Percentiles rank a stretch among this genome's conserved stretches.
Conservation (phyloP, 2,888 invertebrate species). For the Augochlorella aurata region DNA sequence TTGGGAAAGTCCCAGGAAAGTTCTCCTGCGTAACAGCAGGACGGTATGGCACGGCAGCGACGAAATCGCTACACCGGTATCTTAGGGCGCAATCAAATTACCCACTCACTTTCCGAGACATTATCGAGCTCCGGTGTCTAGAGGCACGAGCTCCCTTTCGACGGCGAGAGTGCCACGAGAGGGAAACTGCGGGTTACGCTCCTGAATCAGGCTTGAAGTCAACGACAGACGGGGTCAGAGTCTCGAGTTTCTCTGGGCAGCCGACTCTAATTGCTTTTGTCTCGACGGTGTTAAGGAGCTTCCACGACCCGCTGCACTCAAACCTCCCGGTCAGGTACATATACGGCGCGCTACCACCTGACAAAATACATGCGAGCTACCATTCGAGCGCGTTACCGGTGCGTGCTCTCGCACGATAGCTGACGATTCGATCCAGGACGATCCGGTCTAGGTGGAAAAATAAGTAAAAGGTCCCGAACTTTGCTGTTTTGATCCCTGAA, state of each 20-base stretch:
- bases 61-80: conserved; percentile 65
- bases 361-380: conserved; percentile 15
- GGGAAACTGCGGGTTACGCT: conserved; percentile 30
- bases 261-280: conserved; percentile 59
- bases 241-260: conserved; percentile 39
- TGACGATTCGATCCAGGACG: no score
- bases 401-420: background rate
- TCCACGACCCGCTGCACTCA: conserved; percentile 21
- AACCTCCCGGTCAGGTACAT: conserved; percentile 36
- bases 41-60: no score
- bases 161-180: conserved; percentile 24
- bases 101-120: conserved; percentile 78
- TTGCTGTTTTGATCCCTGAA: no score
- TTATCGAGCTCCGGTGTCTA: conserved; percentile 72
- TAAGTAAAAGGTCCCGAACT: no score
- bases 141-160: conserved; percentile 37
- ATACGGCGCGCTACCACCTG: conserved; percentile 2
- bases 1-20: no score
- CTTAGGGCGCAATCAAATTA: conserved; percentile 79
- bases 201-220: conserved; percentile 32
- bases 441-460: no score
- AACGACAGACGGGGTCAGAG: conserved; percentile 19
- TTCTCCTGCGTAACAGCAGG: no score
- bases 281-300: conserved; percentile 41
- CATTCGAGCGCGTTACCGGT: background rate